Percentiles rank a stretch among this genome's conserved stretches.
Evolutionary conservation across 2,888 invertebrate species (phyloP).

Genomic region (Crossocerus cetratus): DNA sequence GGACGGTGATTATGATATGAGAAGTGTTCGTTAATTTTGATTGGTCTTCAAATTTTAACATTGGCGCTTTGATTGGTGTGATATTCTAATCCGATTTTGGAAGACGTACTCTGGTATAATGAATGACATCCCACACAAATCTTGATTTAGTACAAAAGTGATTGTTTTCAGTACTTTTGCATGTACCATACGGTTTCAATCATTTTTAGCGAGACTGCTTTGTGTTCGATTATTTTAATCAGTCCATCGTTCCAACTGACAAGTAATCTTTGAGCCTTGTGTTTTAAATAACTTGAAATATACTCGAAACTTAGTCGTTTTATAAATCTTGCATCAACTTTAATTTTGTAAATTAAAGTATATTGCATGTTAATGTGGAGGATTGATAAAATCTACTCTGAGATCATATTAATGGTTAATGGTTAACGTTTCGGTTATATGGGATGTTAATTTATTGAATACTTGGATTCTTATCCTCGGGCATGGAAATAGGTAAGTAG

Average conservation of each 20-base stretch:
- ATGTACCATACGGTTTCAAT: conserved; percentile 21
- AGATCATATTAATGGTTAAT: conserved; percentile 19
- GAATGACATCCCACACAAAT: conserved; percentile 19
- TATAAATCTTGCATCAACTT: not conserved
- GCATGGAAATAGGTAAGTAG: conserved; percentile 79
- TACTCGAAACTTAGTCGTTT: not conserved
- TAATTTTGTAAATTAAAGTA: not conserved
- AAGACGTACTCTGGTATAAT: conserved; percentile 5
- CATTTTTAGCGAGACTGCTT: conserved; percentile 1
- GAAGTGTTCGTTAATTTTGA: conserved; percentile 15
- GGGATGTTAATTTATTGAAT: conserved; percentile 40
- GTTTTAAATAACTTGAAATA: not conserved
- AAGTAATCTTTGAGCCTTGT: not conserved
- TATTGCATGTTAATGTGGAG: not conserved
- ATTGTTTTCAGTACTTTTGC: conserved; percentile 13
- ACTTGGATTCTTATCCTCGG: conserved; percentile 66
- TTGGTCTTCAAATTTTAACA: conserved; percentile 1
- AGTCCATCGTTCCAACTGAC: not conserved
- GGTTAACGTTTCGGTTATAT: conserved; percentile 38
- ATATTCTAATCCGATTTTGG: not conserved
- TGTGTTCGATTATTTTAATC: conserved; percentile 8
- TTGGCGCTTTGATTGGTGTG: conserved; percentile 10
- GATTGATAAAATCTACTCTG: conserved; percentile 10
- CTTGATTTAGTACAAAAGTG: conserved; percentile 6
- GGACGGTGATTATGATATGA: conserved; percentile 54